Evolutionary conservation across 2,888 invertebrate species (phyloP).

Genomic region (Drosophila pseudotakahashii): DNA sequence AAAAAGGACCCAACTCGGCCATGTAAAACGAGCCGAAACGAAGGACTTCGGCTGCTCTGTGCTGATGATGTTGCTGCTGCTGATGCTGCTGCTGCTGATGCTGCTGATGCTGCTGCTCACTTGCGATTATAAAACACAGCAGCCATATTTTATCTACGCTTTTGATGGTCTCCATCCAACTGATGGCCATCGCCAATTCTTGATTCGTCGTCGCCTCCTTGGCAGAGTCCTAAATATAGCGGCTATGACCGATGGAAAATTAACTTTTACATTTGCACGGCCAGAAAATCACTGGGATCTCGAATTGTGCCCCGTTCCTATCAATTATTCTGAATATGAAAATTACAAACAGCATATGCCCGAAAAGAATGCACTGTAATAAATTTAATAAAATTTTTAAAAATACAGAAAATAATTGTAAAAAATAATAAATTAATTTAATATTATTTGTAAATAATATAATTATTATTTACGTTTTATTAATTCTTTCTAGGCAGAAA

Average conservation of each 20-base stretch:
- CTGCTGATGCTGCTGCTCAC: conserved; percentile 36
- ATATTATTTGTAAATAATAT: no score
- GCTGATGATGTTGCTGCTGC: conserved; percentile 34
- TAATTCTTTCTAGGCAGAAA: no score
- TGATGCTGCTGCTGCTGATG: conserved; percentile 10
- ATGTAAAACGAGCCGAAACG: conserved; percentile 40
- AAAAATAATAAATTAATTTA: no score
- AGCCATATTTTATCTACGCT: conserved; percentile 32
- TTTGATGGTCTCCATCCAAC: conserved; percentile 25
- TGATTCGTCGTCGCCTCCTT: background rate
- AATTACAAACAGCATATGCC: no score
- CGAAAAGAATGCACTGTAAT: background rate
- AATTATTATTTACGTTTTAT: no score
- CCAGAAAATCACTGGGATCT: background rate
- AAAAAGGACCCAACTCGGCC: conserved; percentile 22
- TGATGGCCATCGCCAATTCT: conserved; percentile 11
- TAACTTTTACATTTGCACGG: conserved; percentile 11
- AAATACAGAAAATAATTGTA: no score
- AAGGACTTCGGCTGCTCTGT: conserved; percentile 21
- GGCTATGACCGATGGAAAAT: conserved; percentile 18
- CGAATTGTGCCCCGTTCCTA: background rate
- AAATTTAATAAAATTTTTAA: no score
- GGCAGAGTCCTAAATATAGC: conserved; percentile 1
- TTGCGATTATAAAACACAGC: conserved; percentile 57
- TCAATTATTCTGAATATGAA: conserved; percentile 5